These are phyloP conservation scores for Neoarius graeffei DNA, from an alignment of 2,113 vertebrate genomes.

Conservation along the genomic window DNA sequence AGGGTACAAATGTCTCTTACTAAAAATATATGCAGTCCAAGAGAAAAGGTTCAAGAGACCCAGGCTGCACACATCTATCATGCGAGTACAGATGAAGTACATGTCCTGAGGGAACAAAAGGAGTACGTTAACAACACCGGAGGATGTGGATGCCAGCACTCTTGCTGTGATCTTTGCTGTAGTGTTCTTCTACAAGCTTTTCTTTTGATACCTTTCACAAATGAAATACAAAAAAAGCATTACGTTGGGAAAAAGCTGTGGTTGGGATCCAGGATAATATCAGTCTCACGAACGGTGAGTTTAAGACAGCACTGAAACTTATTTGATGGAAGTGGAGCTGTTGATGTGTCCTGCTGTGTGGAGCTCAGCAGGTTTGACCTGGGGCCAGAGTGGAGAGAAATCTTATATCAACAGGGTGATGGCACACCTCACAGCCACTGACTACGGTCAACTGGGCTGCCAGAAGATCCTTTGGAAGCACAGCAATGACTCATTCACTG, in stretches of 20 bases:
- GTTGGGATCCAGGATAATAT: neutral
- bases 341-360: constrained; percentile 28
- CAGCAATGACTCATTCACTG: constrained; percentile 38
- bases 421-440: constrained; percentile 28
- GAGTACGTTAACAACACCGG: neutral
- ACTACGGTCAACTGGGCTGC: constrained; percentile 20
- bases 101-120: constrained; percentile 59
- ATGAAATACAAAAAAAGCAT: neutral
- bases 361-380: constrained; percentile 25
- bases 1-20: neutral
- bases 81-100: constrained; percentile 73
- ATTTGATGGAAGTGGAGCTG: constrained; percentile 48
- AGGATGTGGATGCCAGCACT: constrained; percentile 16
- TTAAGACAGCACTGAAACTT: constrained; percentile 15
- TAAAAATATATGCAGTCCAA: neutral
- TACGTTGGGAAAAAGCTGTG: neutral
- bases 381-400: constrained; percentile 16
- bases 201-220: neutral
- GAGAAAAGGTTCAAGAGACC: neutral
- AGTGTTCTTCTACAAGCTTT: neutral
- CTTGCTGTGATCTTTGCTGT: neutral
- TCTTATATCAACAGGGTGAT: constrained; percentile 25
- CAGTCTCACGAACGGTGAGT: neutral
- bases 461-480: constrained; percentile 33
- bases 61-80: constrained; percentile 70